A percentile compares a stretch with the other conserved stretches of the same genome.
phyloP scores from a whole-genome alignment of 2,113 vertebrate species.

The Larimichthys polyactis region DNA sequence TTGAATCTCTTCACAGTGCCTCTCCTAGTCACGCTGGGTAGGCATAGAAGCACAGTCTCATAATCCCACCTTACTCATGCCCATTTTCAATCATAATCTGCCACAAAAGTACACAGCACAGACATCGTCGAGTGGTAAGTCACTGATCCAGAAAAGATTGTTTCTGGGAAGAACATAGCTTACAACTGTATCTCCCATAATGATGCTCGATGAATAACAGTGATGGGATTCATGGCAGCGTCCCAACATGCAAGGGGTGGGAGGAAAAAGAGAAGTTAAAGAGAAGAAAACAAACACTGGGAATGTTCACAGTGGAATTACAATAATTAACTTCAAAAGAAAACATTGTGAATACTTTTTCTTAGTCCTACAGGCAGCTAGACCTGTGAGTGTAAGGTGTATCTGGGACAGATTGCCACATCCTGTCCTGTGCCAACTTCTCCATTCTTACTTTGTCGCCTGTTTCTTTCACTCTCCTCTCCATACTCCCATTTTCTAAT shows the following conservation, averaged over 20 bases:
- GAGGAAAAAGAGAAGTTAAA: constrained; percentile 1
- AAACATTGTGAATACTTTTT: constrained; percentile 4
- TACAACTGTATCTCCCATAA: constrained; percentile 29
- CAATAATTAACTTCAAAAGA: constrained; percentile 4
- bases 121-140: constrained; percentile 23
- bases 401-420: constrained; percentile 12
- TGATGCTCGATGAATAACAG: constrained; percentile 27
- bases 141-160: constrained; percentile 22
- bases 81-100: constrained; percentile 16
- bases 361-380: not conserved
- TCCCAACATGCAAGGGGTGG: constrained; percentile 48
- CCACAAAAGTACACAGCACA: not conserved
- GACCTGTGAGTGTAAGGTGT: constrained; percentile 8
- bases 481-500: constrained; percentile 22
- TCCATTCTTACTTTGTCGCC: constrained; percentile 5
- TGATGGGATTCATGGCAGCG: constrained; percentile 41
- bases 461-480: constrained; percentile 33
- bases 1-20: constrained; percentile 11
- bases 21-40: not conserved
- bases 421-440: not conserved
- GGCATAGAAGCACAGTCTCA: constrained; percentile 4
- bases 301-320: constrained; percentile 19
- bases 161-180: constrained; percentile 46
- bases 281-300: constrained; percentile 10
- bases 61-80: constrained; percentile 22